phyloP scores from a whole-genome alignment of 2,888 invertebrate genomes.

The Schrankia costaestrigalis region DNA sequence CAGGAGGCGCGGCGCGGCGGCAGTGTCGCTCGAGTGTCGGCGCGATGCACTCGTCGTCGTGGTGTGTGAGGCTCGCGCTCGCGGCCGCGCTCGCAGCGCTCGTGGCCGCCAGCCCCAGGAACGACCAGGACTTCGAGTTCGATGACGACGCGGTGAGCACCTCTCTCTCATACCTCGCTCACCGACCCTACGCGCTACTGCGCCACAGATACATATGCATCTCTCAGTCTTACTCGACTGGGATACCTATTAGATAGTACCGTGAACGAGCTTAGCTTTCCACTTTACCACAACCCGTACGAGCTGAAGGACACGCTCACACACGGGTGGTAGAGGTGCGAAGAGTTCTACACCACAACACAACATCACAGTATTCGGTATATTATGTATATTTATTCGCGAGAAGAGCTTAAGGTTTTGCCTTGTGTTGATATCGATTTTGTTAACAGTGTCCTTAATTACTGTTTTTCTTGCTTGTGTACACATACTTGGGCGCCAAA shows the following conservation, averaged over 20 bases:
- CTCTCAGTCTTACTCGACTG: too few relatives aligned
- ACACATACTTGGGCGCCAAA: too few relatives aligned
- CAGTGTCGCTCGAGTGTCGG: conserved; percentile 21
- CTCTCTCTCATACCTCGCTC: neutral
- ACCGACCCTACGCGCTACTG: neutral
- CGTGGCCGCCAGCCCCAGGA: too few relatives aligned
- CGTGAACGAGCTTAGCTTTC: too few relatives aligned
- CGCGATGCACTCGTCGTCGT: conserved; percentile 29
- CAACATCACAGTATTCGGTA: too few relatives aligned
- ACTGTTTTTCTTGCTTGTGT: neutral
- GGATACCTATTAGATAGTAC: neutral
- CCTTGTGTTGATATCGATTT: conserved; percentile 5
- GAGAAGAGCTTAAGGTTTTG: too few relatives aligned
- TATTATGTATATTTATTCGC: too few relatives aligned
- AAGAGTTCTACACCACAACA: too few relatives aligned
- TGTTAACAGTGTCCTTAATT: conserved; percentile 1
- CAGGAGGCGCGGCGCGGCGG: conserved; percentile 2
- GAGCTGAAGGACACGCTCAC: too few relatives aligned
- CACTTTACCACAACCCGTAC: too few relatives aligned
- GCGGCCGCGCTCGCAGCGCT: conserved; percentile 41
- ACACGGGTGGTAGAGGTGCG: too few relatives aligned
- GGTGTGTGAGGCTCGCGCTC: conserved; percentile 36
- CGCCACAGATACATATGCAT: too few relatives aligned
- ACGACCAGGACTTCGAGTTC: conserved; percentile 73
- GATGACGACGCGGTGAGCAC: conserved; percentile 62